Evolutionary conservation across 1,140 invertebrate genomes (phyloP).

Genomic region (Marisa cornuarietis): DNA sequence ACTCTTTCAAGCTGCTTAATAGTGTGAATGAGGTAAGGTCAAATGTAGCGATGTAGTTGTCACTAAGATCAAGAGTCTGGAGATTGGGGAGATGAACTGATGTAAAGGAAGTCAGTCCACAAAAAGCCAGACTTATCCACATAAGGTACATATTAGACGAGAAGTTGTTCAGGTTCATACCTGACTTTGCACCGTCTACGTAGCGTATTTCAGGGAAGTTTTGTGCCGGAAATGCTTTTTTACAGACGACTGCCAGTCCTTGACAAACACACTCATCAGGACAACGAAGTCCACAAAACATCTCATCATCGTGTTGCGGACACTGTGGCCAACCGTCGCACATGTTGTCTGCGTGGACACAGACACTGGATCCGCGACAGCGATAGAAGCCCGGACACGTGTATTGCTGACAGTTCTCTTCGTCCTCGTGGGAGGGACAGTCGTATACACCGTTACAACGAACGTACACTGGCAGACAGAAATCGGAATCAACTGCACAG

Average conservation of each 20-base stretch:
- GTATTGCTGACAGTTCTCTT: neutral
- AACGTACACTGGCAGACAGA: conserved; percentile 6
- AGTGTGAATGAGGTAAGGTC: neutral
- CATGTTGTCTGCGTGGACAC: conserved; percentile 4
- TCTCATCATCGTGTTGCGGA: conserved; percentile 1
- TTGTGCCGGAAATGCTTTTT: neutral
- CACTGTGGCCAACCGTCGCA: conserved; percentile 10
- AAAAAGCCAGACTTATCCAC: neutral
- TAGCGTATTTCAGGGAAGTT: neutral
- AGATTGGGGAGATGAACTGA: neutral
- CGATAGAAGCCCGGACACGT: neutral
- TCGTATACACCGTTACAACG: conserved; percentile 1
- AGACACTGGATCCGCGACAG: neutral
- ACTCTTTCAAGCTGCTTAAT: neutral
- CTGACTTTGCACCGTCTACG: neutral
- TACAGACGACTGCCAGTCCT: neutral
- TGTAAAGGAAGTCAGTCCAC: neutral
- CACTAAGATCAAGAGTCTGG: neutral
- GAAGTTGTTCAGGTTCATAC: neutral
- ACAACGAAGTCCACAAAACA: neutral
- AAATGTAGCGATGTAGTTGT: neutral
- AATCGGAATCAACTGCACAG: neutral
- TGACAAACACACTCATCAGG: neutral
- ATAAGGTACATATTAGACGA: neutral
- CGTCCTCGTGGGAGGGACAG: conserved; percentile 2